phyloP scores from a whole-genome alignment of 2,113 vertebrate genomes.

The Myrmecophaga tridactyla region DNA sequence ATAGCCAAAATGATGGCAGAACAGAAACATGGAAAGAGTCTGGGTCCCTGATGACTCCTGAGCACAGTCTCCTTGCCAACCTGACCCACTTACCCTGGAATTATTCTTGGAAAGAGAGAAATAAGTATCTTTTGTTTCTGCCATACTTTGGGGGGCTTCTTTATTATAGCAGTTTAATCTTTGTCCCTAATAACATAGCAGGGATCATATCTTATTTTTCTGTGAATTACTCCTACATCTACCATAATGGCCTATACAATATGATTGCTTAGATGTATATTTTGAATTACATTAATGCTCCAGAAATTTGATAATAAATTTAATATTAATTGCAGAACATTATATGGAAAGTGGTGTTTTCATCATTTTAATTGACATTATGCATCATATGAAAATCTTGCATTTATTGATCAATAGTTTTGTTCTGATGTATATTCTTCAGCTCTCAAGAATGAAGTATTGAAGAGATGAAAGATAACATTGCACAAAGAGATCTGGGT shows the following conservation, averaged over 20 bases:
- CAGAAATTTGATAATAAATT: slow-evolving; percentile 1
- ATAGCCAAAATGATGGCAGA: background rate
- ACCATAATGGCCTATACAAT: background rate
- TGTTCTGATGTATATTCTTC: background rate
- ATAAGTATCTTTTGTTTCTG: background rate
- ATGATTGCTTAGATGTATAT: background rate
- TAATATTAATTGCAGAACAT: background rate
- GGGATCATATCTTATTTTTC: background rate
- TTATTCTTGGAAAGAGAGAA: background rate
- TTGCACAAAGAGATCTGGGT: background rate
- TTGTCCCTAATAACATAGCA: background rate
- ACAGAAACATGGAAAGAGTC: background rate
- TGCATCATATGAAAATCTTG: background rate
- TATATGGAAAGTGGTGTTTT: background rate
- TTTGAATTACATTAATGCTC: slow-evolving; percentile 1
- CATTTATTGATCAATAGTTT: background rate
- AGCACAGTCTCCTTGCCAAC: background rate
- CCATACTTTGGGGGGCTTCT: background rate
- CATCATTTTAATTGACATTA: background rate
- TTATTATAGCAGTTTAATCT: background rate
- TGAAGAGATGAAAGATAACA: background rate
- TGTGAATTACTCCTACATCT: background rate
- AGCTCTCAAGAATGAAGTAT: background rate
- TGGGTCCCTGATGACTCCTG: background rate
- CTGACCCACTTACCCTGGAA: background rate